phyloP scores from a whole-genome alignment of 2,888 invertebrate genomes.

The Pammene fasciana region DNA sequence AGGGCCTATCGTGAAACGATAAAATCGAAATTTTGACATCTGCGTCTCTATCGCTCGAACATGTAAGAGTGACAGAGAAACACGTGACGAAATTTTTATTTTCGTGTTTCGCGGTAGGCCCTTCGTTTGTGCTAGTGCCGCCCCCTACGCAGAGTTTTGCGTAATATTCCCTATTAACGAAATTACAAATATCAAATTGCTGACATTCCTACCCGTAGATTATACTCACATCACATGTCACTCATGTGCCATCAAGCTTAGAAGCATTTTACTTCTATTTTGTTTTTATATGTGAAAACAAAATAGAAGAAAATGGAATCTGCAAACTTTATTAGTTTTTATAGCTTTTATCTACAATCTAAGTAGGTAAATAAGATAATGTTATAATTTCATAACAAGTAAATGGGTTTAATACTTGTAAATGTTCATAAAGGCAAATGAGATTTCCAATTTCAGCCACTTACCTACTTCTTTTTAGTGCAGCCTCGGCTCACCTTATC shows the following conservation, averaged over 20 bases:
- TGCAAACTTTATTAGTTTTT: neutral
- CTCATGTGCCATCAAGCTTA: neutral
- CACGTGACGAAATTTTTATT: too few species aligned
- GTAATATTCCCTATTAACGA: too few species aligned
- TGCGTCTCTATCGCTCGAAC: too few species aligned
- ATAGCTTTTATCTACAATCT: slow-evolving; percentile 9
- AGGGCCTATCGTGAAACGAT: too few species aligned
- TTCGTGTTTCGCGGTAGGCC: too few species aligned
- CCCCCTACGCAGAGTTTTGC: too few species aligned
- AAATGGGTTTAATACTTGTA: neutral
- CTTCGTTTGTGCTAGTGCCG: too few species aligned
- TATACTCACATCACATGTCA: too few species aligned
- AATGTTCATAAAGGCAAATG: slow-evolving; percentile 7
- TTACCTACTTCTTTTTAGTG: neutral
- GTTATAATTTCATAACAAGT: neutral
- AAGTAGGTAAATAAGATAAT: slow-evolving; percentile 9
- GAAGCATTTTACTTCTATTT: neutral
- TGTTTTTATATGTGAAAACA: neutral
- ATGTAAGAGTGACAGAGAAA: too few species aligned
- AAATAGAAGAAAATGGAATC: slow-evolving; percentile 12
- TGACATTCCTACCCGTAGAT: too few species aligned
- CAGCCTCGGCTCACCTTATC: neutral
- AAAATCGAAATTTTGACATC: too few species aligned
- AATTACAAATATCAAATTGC: too few species aligned
- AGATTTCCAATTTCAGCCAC: neutral